A percentile compares a stretch with the other conserved stretches of the same genome.
Conservation (phyloP, 2,888 invertebrate species). For the Acanthosepion pharaonis region DNA sequence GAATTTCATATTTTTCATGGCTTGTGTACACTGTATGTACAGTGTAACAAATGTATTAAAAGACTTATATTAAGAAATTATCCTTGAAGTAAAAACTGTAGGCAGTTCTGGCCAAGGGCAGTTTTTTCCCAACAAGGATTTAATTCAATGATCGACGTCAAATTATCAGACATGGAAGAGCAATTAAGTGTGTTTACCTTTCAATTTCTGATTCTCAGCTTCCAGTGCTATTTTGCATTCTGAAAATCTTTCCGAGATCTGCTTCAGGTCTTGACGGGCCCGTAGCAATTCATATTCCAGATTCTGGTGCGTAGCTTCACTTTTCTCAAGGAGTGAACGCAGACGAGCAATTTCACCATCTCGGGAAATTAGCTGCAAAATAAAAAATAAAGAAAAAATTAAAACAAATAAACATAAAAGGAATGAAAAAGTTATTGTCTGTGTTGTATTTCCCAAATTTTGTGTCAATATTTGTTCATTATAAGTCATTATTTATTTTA, state of each 20-base stretch:
- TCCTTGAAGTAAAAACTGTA: too few species aligned
- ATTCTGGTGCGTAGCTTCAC: conserved; percentile 70
- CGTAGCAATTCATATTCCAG: conserved; percentile 72
- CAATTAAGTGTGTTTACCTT: conserved; percentile 58
- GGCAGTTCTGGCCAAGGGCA: neutral
- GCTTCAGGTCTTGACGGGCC: conserved; percentile 61
- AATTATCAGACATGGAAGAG: neutral
- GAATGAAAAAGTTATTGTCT: too few species aligned
- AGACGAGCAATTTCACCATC: conserved; percentile 68
- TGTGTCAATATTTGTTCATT: too few species aligned
- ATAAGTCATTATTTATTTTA: too few species aligned
- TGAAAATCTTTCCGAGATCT: conserved; percentile 61
- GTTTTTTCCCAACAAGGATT: neutral
- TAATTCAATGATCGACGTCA: neutral
- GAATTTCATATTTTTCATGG: too few species aligned
- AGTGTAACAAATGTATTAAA: too few species aligned
- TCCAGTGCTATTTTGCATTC: conserved; percentile 61
- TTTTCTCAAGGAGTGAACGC: conserved; percentile 70
- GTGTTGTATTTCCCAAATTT: too few species aligned
- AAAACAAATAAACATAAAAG: too few species aligned
- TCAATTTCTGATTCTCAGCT: conserved; percentile 65
- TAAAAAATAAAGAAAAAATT: neutral
- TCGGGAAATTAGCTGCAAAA: conserved; percentile 60
- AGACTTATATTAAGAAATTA: too few species aligned
- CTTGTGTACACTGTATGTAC: too few species aligned